Evolutionary conservation across 2,888 invertebrate genomes (phyloP), one percentile per base, ranked within the genome.

Genomic region (Taphrorychus bicolor): DNA sequence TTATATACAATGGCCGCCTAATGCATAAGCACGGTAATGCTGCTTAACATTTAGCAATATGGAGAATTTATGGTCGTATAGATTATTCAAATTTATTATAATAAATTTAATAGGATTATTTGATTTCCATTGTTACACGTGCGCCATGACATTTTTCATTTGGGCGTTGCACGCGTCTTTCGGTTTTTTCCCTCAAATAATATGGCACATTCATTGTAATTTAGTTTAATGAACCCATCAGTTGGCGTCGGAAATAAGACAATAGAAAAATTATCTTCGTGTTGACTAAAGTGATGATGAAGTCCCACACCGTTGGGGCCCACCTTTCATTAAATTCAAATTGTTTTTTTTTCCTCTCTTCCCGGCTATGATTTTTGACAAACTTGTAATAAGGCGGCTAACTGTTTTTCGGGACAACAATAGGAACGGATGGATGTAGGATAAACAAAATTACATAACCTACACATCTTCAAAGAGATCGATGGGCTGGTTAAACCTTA

Each of bases 1-100:
- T 51, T 56, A 56, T 57, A 65, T 53, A 66, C 69, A 62, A 69
- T 65, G 52, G 45, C 61, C n/a, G 52, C 57, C 69, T 62, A 66
- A 69, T 61, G 59, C 61, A 65, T 66, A 69, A 69, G 61, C 66
- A 61, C 69, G 9, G 48, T 64, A 69, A 65, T 65, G 53, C 57
- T 53, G 65, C 66, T 61, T 61, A 69, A 32, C 59, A 66, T 69
- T 66, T 66, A 69, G 65, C 69, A 69, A 69, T 62, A 66, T 69
- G 49, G 66, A 69, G 62, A 69, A 69, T 69, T 69, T 65, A 65
- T 54, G 22, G 62, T 32, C 52, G 63, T 70, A 70, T 70, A 66
- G 69, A 69, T 69, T 69, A 69, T 70, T 70, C 54, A 70, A 70
- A 70, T 70, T 66, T 70, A 70, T 70, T 70, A 57, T 63, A 70